Base-by-base conservation (phyloP, 2,113 vertebrate species). In the Channa argus region DNA sequence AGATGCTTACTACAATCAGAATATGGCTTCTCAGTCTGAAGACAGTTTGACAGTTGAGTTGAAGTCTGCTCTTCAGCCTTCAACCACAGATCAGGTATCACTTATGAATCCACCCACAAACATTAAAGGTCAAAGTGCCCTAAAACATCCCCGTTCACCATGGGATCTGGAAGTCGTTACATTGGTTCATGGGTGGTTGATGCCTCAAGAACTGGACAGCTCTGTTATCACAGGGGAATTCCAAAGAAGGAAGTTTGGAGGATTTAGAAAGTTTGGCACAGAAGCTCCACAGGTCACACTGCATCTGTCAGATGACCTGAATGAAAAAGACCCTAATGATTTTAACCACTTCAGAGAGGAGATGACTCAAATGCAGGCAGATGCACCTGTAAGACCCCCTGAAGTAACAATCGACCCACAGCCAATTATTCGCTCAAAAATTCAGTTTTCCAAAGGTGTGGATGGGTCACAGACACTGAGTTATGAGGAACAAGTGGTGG, bases 401-500 rank as follows among this genome's bases (percentile, higher is more conserved):
- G 69, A 69, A 6, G 43, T 1, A 36, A 13, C 0, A 0, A 24
- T 8, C 8, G 47, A 34, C 11, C 41, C 33, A 0, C 34, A 38
- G 44, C 80, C 82, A 10, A 2, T 88, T 2, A 58, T 66, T 24
- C 77, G 24, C 14, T 86, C 86, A 0, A 89, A 86, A 54, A 38
- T 94, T 4, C 6, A 67, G 63, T 75, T 91, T 0, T 73, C 73
- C 10, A 87, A 70, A 80, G 12, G 34, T 8, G 2, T 8, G 1
- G 92, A 91, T 63, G 90, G 92, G 0, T 85, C 52, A 0, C 80
- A 87, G 46, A 83, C 41, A 0, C 41, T 92, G 34, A 84, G 81
- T 60, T 94, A 91, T 74, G 92, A 93, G 73, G 92, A 93, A 55
- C 86, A 89, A 13, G 53, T 67, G 5, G 24, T 71, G 36, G 74